Evolutionary conservation across 2,797 vertebrate species (phyloP), one percentile per base, ranked within the genome.

Genomic region (Chelonia mydas): DNA sequence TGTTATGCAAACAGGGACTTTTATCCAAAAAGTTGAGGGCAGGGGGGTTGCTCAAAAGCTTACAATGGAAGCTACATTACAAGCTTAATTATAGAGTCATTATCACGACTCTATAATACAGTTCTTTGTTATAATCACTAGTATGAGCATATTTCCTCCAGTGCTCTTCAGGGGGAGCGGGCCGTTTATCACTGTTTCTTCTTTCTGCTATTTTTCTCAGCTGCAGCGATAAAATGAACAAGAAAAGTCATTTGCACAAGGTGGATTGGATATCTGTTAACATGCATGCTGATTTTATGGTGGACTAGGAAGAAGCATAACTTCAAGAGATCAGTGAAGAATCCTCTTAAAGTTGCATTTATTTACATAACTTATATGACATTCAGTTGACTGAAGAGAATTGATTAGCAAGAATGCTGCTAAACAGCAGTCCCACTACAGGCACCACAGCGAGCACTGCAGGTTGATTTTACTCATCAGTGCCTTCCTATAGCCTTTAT

Each of bases 311-410:
- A 94, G 79, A 92, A 96, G 77, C 90, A 91, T 1, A 91, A 94
- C 79, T 85, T 87, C 79, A 95, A 92, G 95, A 11, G 21, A 55
- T 86, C 54, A 68, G 83, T 86, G 94, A 94, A 97, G 96, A 97
- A 84, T 88, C 33, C 94, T 87, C 95, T 94, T 94, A 95, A 96
- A 94, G 92, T 96, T 91, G 89, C 95, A 96, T 94, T 95, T 97
- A 96, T 98, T 97, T 97, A 96, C 96, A 94, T 90, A 94, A 83
- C 87, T 92, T 96, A 92, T 92, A 85, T 83, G 94, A 95, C 91
- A 90, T 95, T 97, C 95, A 97, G 87, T 93, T 91, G 90, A 85
- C 95, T 97, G 96, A 97, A 97, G 96, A 97, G 93, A 97, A 96
- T 59, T 97, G 97, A 97, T 97, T 97, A 97, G 92, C 86, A 80